Evolutionary conservation across 2,113 vertebrate species (phyloP).

Genomic region (Paraplagusia blochii): DNA sequence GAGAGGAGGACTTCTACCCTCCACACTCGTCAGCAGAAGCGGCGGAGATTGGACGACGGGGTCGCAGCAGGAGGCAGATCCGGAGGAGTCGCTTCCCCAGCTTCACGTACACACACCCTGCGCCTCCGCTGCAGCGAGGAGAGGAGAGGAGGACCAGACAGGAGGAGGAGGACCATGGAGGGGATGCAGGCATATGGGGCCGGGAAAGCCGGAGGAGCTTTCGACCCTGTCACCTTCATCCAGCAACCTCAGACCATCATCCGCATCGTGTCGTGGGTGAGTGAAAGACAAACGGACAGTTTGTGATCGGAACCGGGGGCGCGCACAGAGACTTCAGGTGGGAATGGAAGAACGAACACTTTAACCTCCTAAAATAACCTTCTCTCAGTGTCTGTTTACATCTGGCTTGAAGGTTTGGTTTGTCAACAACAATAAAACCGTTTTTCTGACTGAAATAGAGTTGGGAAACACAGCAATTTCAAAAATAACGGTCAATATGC

Average conservation of each 20-base stretch:
- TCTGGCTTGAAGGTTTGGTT: too few species aligned
- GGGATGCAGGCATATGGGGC: slow-evolving; percentile 89
- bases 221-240: slow-evolving; percentile 88
- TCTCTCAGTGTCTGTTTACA: too few species aligned
- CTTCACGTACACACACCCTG: slow-evolving; percentile 39
- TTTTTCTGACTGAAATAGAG: too few species aligned
- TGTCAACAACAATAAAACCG: too few species aligned
- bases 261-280: slow-evolving; percentile 92
- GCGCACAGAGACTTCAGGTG: too few species aligned
- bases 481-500: too few species aligned
- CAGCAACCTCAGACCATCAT: slow-evolving; percentile 90
- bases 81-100: slow-evolving; percentile 17
- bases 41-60: background rate
- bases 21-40: too few species aligned
- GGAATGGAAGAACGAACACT: too few species aligned
- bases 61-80: slow-evolving; percentile 6
- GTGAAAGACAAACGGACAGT: slow-evolving; percentile 33
- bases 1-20: too few species aligned
- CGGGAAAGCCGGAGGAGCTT: slow-evolving; percentile 91
- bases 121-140: slow-evolving; percentile 36
- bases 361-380: too few species aligned
- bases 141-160: slow-evolving; percentile 8
- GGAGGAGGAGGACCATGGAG: slow-evolving; percentile 79
- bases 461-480: too few species aligned
- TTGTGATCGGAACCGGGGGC: too few species aligned